phyloP scores from a whole-genome alignment of 2,888 invertebrate genomes.

The Serrognathus titanus region DNA sequence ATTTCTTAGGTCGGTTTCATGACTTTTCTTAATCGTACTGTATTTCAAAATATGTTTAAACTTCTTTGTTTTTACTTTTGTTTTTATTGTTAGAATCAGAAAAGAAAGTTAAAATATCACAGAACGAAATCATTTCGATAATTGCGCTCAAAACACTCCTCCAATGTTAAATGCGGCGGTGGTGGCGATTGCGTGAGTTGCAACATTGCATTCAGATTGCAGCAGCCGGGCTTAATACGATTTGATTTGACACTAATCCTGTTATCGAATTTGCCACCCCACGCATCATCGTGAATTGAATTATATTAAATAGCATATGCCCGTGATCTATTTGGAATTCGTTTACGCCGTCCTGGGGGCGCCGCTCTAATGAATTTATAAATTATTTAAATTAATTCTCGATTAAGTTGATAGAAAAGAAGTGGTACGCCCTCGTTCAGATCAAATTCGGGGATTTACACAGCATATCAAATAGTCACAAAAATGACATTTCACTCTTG shows the following conservation, averaged over 20 bases:
- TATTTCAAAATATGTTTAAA: too few relatives aligned
- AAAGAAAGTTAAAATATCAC: too few relatives aligned
- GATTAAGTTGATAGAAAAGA: neutral
- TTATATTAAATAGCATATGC: conserved; percentile 53
- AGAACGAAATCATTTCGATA: too few relatives aligned
- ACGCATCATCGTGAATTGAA: conserved; percentile 49
- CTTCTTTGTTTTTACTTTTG: too few relatives aligned
- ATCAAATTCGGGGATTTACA: too few relatives aligned
- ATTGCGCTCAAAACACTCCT: too few relatives aligned
- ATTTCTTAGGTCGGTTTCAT: too few relatives aligned
- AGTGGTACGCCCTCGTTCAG: too few relatives aligned
- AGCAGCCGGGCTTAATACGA: conserved; percentile 46
- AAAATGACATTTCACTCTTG: too few relatives aligned
- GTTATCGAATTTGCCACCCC: conserved; percentile 52
- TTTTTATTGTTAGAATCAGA: too few relatives aligned
- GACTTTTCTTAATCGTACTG: too few relatives aligned
- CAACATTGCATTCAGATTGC: conserved; percentile 44
- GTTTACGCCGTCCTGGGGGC: conserved; percentile 29
- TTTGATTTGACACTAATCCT: conserved; percentile 54
- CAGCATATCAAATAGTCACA: too few relatives aligned
- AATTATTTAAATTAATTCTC: conserved; percentile 26
- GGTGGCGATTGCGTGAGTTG: conserved; percentile 16
- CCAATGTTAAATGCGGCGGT: neutral
- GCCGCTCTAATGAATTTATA: conserved; percentile 31
- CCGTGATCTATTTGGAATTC: conserved; percentile 39